Evolutionary conservation across 1,140 invertebrate species (phyloP).

Genomic region (Meloidogyne hapla): DNA sequence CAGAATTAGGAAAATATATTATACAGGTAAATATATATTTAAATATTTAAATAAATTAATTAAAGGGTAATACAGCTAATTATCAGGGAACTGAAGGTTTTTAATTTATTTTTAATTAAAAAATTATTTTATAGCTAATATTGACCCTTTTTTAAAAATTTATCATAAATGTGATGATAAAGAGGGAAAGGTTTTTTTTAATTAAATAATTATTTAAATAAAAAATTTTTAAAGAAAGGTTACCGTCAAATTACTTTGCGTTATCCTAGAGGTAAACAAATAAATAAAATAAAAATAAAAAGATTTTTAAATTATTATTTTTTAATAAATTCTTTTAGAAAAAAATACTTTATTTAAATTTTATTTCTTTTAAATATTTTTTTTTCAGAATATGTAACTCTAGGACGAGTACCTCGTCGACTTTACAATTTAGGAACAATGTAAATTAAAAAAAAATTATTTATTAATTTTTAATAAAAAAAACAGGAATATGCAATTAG

Average conservation of each 20-base stretch:
- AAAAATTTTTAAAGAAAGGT: constrained; percentile 35
- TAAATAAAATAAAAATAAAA: no score
- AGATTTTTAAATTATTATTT: not conserved
- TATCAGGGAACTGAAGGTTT: constrained; percentile 35
- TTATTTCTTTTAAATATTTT: no score
- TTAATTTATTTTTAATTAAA: not conserved
- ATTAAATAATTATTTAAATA: not conserved
- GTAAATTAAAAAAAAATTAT: constrained; percentile 28
- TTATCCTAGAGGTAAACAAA: constrained; percentile 31
- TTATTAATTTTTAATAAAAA: constrained; percentile 5
- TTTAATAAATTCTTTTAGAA: no score
- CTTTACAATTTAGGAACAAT: constrained; percentile 35
- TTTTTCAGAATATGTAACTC: constrained; percentile 26
- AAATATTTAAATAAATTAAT: not conserved
- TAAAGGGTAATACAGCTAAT: constrained; percentile 32
- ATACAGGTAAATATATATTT: not conserved
- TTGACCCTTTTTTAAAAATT: constrained; percentile 37
- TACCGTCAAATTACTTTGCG: constrained; percentile 31
- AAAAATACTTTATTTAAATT: no score
- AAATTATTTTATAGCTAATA: constrained; percentile 17
- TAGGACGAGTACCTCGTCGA: constrained; percentile 31
- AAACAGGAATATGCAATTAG: not conserved
- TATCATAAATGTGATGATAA: constrained; percentile 43
- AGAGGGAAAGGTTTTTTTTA: constrained; percentile 30
- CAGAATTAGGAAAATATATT: constrained; percentile 20